These are phyloP conservation scores for Charanyca ferruginea DNA, from an alignment of 2,888 invertebrate genomes.

Conservation along the genomic window DNA sequence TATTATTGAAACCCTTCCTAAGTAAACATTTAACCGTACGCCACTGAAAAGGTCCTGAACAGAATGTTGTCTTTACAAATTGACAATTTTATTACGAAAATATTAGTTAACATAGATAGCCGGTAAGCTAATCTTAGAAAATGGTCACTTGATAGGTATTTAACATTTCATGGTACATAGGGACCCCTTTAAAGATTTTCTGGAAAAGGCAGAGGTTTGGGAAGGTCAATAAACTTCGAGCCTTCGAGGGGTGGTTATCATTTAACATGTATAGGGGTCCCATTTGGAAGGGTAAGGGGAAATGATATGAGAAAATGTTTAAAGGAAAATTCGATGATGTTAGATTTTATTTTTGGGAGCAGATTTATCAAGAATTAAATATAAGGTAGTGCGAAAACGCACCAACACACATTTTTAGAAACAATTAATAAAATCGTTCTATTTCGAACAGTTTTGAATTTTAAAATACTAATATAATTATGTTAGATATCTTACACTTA, in stretches of 20 bases:
- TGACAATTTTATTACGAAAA: slow-evolving; percentile 12
- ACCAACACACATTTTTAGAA: too few species aligned
- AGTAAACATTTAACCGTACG: slow-evolving; percentile 22
- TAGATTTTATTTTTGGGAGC: too few species aligned
- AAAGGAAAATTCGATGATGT: neutral
- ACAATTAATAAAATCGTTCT: too few species aligned
- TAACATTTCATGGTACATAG: slow-evolving; percentile 15
- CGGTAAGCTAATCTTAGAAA: slow-evolving; percentile 8
- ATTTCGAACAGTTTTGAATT: too few species aligned
- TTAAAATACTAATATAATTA: too few species aligned
- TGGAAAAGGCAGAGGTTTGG: slow-evolving; percentile 38
- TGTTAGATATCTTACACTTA: too few species aligned
- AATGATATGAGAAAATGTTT: neutral
- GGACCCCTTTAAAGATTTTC: slow-evolving; percentile 35
- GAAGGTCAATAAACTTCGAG: slow-evolving; percentile 56
- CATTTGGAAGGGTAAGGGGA: slow-evolving; percentile 17
- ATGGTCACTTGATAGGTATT: neutral
- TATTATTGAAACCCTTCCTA: slow-evolving; percentile 34
- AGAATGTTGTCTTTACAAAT: slow-evolving; percentile 18
- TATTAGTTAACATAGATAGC: neutral
- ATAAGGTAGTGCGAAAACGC: too few species aligned
- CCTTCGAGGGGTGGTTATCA: slow-evolving; percentile 33
- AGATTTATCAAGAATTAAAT: too few species aligned
- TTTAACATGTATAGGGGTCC: slow-evolving; percentile 26
- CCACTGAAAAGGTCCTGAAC: slow-evolving; percentile 13